Percentiles rank a stretch among this genome's conserved stretches.
phyloP scores from a whole-genome alignment of 2,797 vertebrate genomes.

The Myotis findleyi region DNA sequence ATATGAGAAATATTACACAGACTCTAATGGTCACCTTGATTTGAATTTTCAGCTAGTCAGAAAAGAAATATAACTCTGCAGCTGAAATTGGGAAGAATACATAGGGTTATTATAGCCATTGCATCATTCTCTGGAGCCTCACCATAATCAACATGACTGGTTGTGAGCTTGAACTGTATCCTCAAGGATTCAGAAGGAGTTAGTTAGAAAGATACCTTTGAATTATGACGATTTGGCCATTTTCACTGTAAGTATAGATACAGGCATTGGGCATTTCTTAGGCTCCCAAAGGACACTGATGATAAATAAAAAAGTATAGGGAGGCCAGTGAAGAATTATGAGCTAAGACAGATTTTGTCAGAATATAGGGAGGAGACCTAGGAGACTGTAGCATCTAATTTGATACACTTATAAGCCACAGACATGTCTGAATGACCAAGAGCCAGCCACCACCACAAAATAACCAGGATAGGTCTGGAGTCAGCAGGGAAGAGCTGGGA shows the following conservation, averaged over 20 bases:
- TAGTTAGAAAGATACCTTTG: neutral
- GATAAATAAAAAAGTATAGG: neutral
- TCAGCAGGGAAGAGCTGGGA: constrained; percentile 84
- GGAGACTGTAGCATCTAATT: constrained; percentile 63
- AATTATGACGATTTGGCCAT: neutral
- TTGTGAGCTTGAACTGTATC: neutral
- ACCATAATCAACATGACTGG: neutral
- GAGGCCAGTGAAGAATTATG: constrained; percentile 19
- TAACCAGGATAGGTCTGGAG: constrained; percentile 73
- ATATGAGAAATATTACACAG: neutral
- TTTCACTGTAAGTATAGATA: neutral
- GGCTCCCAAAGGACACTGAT: neutral
- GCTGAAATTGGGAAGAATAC: neutral
- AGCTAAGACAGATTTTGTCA: constrained; percentile 50
- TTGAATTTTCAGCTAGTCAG: neutral
- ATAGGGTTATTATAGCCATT: neutral
- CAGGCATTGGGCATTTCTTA: neutral
- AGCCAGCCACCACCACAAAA: constrained; percentile 67
- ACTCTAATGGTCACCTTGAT: neutral
- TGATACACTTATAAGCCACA: constrained; percentile 73
- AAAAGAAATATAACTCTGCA: neutral
- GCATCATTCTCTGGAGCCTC: neutral
- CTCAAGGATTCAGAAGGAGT: neutral
- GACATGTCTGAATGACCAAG: constrained; percentile 68
- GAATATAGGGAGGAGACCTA: neutral